A percentile compares a stretch with the other conserved stretches of the same genome.
Conservation (phyloP, 64 coral and sea anemone species). For the Catalaphyllia jardinei region DNA sequence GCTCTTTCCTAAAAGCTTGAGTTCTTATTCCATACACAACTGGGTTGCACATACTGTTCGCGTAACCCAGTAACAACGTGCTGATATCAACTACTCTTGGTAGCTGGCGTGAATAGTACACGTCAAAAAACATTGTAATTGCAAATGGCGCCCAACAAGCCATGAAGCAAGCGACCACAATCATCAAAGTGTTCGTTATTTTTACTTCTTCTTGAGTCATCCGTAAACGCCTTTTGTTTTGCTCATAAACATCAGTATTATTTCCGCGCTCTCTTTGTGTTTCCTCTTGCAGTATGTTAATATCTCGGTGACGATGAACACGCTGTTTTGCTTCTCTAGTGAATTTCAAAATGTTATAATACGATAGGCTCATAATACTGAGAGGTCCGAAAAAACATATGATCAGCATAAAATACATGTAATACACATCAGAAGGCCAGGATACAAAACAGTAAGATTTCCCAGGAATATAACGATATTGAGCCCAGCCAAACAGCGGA, state of each 20-base stretch:
- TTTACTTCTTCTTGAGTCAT: constrained; percentile 39
- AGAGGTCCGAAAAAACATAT: constrained; percentile 82
- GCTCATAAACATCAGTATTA: neutral
- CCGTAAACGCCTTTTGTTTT: neutral
- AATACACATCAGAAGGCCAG: constrained; percentile 76
- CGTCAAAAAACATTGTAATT: constrained; percentile 53
- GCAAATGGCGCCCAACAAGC: constrained; percentile 55
- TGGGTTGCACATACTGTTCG: constrained; percentile 62
- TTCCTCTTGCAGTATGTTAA: neutral
- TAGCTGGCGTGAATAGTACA: constrained; percentile 8
- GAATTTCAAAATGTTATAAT: constrained; percentile 69
- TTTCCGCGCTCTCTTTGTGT: neutral
- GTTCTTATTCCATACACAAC: constrained; percentile 50
- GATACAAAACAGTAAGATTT: constrained; percentile 82
- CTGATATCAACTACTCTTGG: constrained; percentile 48
- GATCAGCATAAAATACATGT: constrained; percentile 82
- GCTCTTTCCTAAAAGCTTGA: constrained; percentile 42
- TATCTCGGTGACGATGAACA: neutral
- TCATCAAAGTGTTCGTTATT: constrained; percentile 54
- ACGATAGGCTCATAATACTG: constrained; percentile 60
- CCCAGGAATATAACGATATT: constrained; percentile 47
- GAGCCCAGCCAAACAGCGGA: constrained; percentile 57
- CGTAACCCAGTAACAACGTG: constrained; percentile 45
- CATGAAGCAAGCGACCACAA: constrained; percentile 44
- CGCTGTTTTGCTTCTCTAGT: constrained; percentile 25